Evolutionary conservation across 1,140 invertebrate species (phyloP).

Genomic region (Hirudo medicinalis): DNA sequence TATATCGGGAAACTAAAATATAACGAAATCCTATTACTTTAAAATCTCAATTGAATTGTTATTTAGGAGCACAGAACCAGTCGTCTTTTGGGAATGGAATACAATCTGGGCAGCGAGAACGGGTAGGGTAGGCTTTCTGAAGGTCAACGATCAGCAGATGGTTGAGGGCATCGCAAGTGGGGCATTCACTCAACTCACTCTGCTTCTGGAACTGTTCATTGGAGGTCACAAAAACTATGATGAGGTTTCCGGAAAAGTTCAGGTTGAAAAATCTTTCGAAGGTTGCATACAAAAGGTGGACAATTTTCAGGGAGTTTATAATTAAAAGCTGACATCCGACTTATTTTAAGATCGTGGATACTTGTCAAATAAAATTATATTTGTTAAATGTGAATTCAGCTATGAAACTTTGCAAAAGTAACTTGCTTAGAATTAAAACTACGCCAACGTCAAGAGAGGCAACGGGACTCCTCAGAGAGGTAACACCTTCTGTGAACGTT

Average conservation of each 20-base stretch:
- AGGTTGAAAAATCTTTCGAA: constrained; percentile 57
- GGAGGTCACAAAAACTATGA: constrained; percentile 69
- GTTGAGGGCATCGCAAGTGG: constrained; percentile 60
- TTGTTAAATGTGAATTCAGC: too few relatives aligned
- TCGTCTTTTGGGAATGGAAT: constrained; percentile 70
- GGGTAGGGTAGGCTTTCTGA: constrained; percentile 67
- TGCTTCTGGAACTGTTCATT: constrained; percentile 72
- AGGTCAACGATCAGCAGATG: constrained; percentile 55
- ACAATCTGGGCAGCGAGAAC: constrained; percentile 68
- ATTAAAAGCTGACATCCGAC: too few relatives aligned
- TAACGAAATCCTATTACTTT: not conserved
- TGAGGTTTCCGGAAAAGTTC: constrained; percentile 58
- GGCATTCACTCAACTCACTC: constrained; percentile 63
- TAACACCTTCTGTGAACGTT: too few relatives aligned
- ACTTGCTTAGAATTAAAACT: too few relatives aligned
- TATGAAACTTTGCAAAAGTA: too few relatives aligned
- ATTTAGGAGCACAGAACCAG: constrained; percentile 54
- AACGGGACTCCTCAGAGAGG: too few relatives aligned
- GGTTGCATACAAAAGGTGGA: constrained; percentile 75
- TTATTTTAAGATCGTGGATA: too few relatives aligned
- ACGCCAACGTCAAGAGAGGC: too few relatives aligned
- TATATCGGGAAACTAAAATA: not conserved
- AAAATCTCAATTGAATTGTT: not conserved
- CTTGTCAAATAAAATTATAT: too few relatives aligned
- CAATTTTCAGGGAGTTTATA: constrained; percentile 11